A percentile compares a stretch with the other conserved stretches of the same genome.
phyloP scores from a whole-genome alignment of 2,797 vertebrate species.

The Myotis findleyi region DNA sequence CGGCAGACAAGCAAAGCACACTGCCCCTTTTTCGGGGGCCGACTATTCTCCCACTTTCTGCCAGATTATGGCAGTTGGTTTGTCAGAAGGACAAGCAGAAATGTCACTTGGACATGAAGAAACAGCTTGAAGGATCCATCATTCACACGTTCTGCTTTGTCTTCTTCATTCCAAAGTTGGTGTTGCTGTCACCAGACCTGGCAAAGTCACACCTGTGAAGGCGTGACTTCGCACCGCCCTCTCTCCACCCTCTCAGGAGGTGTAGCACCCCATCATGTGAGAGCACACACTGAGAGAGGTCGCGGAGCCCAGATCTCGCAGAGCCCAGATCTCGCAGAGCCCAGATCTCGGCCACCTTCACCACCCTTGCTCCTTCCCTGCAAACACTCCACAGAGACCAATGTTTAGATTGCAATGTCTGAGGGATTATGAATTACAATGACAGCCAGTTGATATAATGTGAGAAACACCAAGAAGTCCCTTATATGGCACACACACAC shows the following conservation, averaged over 20 bases:
- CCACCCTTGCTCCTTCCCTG: too few relatives aligned
- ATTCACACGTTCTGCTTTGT: background rate
- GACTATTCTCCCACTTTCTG: accelerated
- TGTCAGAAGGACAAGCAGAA: background rate
- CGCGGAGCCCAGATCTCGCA: accelerated
- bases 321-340: too few relatives aligned
- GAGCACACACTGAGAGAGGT: accelerated
- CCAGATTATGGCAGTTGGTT: background rate
- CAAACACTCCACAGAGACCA: background rate
- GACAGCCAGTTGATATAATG: background rate
- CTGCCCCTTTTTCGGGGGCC: accelerated
- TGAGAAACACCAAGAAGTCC: background rate
- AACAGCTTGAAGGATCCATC: background rate
- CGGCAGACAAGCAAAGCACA: accelerated
- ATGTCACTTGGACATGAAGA: background rate
- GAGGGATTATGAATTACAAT: background rate
- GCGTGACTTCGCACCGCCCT: background rate
- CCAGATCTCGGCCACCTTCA: background rate
- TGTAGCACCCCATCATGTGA: accelerated
- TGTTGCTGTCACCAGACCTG: background rate
- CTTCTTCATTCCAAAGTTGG: background rate
- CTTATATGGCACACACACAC: background rate
- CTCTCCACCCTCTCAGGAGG: background rate
- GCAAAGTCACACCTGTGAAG: background rate
- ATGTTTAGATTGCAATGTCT: too few relatives aligned